A percentile compares a stretch with the other conserved stretches of the same genome.
These are phyloP conservation scores for Clarias macrocephalus DNA, from an alignment of 2,113 vertebrate genomes.

Conservation along the genomic window DNA sequence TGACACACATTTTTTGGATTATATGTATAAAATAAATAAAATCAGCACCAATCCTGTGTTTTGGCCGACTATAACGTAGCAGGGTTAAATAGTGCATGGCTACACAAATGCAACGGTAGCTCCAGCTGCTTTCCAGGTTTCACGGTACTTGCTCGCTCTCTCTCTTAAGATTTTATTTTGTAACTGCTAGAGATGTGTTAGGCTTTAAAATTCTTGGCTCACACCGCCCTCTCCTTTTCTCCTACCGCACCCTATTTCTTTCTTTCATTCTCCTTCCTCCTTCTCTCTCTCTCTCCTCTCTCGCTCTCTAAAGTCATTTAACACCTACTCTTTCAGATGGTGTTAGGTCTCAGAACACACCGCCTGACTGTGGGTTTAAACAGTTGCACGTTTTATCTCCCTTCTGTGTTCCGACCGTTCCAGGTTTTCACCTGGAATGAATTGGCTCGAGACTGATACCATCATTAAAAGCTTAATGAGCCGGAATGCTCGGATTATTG, in stretches of 20 bases:
- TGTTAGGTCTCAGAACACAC: slow-evolving; percentile 35
- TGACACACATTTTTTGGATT: too few relatives aligned
- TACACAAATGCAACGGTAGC: background rate
- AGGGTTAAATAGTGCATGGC: background rate
- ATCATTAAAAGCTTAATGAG: slow-evolving; percentile 39
- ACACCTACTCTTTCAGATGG: slow-evolving; percentile 29
- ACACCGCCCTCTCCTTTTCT: background rate
- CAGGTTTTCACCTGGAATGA: slow-evolving; percentile 30
- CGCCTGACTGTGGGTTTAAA: background rate
- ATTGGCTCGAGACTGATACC: slow-evolving; percentile 28
- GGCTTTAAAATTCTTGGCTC: slow-evolving; percentile 39
- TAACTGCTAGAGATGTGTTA: background rate
- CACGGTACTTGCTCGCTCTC: background rate
- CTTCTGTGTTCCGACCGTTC: background rate
- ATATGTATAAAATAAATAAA: too few relatives aligned
- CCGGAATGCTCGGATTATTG: slow-evolving; percentile 30
- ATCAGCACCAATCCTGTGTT: too few relatives aligned
- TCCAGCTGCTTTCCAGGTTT: slow-evolving; percentile 20
- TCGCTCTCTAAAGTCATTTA: slow-evolving; percentile 6
- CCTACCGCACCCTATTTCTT: background rate
- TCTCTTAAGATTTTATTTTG: background rate
- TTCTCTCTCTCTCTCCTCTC: background rate
- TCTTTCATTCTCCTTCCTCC: background rate
- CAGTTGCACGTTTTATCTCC: background rate
- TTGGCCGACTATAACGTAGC: background rate